Evolutionary conservation across 2,888 invertebrate species (phyloP).

Genomic region (Cylloceria caligata): DNA sequence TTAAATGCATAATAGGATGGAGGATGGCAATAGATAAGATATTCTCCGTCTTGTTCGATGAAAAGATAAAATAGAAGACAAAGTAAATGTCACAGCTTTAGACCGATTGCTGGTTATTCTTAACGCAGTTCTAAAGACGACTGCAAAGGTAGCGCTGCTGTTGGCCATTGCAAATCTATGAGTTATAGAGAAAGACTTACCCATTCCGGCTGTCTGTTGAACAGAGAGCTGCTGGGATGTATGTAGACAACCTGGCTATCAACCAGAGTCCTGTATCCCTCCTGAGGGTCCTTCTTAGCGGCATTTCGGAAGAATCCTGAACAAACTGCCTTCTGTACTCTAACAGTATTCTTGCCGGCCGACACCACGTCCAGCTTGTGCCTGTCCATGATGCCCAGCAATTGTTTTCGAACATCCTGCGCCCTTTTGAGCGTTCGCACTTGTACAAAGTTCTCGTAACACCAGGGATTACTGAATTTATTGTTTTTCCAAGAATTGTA

Average conservation of each 20-base stretch:
- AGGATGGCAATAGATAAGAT: too few relatives aligned
- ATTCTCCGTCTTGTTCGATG: too few relatives aligned
- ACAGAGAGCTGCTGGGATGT: slow-evolving; percentile 98
- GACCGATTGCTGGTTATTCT: too few relatives aligned
- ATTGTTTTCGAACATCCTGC: slow-evolving; percentile 98
- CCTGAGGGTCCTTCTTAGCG: slow-evolving; percentile 99
- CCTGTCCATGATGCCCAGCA: slow-evolving; percentile 97
- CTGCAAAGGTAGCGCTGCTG: too few relatives aligned
- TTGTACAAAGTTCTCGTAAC: slow-evolving; percentile 99
- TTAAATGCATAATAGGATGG: too few relatives aligned
- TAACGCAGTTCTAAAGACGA: too few relatives aligned
- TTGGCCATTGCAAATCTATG: too few relatives aligned
- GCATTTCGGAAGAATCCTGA: slow-evolving; percentile 99
- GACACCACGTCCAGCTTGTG: slow-evolving; percentile 98
- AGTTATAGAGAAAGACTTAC: slow-evolving; percentile 68
- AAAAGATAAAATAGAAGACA: too few relatives aligned
- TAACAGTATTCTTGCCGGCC: slow-evolving; percentile 97
- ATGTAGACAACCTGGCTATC: slow-evolving; percentile 99
- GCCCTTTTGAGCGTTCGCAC: slow-evolving; percentile 98
- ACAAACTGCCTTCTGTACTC: slow-evolving; percentile 99
- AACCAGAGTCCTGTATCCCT: slow-evolving; percentile 98
- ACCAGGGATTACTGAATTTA: slow-evolving; percentile 99
- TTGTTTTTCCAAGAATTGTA: slow-evolving; percentile 99
- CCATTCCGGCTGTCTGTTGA: slow-evolving; percentile 99
- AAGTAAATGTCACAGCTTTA: too few relatives aligned